Base-by-base conservation (phyloP, 2,888 invertebrate genomes). In the Trypoxylon attenuatum region DNA sequence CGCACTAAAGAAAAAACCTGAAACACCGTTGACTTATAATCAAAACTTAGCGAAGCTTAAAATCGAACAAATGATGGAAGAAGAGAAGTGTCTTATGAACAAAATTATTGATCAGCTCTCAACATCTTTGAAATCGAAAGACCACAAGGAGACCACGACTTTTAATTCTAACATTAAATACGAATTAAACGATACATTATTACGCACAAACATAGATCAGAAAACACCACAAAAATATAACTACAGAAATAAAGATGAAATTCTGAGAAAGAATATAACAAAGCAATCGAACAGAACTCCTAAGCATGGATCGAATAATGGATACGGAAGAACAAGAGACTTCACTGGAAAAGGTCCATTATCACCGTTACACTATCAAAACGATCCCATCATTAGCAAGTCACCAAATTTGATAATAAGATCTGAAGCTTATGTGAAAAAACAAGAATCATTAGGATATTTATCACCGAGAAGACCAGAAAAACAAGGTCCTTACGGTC, bases 401-500 rank as follows among this genome's bases (percentile, higher is more conserved):
- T 85, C 85, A 0, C 84, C 85, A 15, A 85, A 84, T 76, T 78
- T 79, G 22, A 15, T 16, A 18, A 49, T 27, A 2, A 18, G 10
- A 22, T 21, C 1, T 10, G 21, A 21, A 3, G 13, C 16, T 1
- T 53, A 29, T 21, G 45, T 4, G 19, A 29, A n/a, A 27, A 56
- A 4, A 1, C 50, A 10, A 4, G 33, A 10, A 18, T 33, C 5
- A 49, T 2, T 15, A 59, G n/a, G 18, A 43, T 59, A 51, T 18
- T 29, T 51, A 18, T 59, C 67, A 4, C 65, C 67, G 19, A 54
- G 41, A 42, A 1, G 50, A 29, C 2, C 15, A 5, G 13, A 13
- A 33, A 33, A 33, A 33, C 33, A 33, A 6, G 10, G 10, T 33
- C 2, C 13, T 13, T 13, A 33, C 33, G 33, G 13, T 10, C 33